These are phyloP conservation scores for Lathronympha strigana DNA, from an alignment of 2,888 invertebrate species.

Conservation along the genomic window DNA sequence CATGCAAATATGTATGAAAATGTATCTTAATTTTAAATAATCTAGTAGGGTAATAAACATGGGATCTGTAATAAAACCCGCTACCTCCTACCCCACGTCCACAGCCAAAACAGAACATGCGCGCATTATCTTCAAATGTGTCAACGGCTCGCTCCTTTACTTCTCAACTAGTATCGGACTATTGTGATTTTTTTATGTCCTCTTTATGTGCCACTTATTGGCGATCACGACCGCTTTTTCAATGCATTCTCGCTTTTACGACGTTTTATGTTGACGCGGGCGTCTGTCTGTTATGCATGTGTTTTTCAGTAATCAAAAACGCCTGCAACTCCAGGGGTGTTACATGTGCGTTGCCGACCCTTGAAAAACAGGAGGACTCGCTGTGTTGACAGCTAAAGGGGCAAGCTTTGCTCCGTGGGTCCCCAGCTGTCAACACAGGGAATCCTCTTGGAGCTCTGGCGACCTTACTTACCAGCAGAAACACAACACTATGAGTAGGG, in stretches of 20 bases:
- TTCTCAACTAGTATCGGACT: constrained; percentile 62
- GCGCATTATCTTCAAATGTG: constrained; percentile 83
- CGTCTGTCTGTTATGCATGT: constrained; percentile 14
- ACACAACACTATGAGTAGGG: too few relatives aligned
- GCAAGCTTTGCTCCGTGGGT: too few relatives aligned
- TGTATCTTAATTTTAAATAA: too few relatives aligned
- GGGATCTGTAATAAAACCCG: constrained; percentile 9
- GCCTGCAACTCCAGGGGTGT: too few relatives aligned
- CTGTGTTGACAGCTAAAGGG: too few relatives aligned
- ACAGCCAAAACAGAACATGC: constrained; percentile 63
- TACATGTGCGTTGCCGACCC: too few relatives aligned
- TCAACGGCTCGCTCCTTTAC: constrained; percentile 77
- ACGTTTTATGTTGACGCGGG: constrained; percentile 39
- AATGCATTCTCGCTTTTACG: constrained; percentile 42
- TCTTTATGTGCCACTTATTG: constrained; percentile 49
- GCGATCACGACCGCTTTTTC: constrained; percentile 44
- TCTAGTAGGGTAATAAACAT: too few relatives aligned
- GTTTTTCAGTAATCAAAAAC: constrained; percentile 16
- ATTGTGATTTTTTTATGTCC: constrained; percentile 48
- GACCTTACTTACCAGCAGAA: too few relatives aligned
- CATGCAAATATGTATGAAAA: too few relatives aligned
- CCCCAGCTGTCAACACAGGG: too few relatives aligned
- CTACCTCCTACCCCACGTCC: constrained; percentile 48
- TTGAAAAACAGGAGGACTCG: too few relatives aligned
- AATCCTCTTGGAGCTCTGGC: too few relatives aligned